Evolutionary conservation across 2,888 invertebrate genomes (phyloP).

Genomic region (Aphidius colemani): DNA sequence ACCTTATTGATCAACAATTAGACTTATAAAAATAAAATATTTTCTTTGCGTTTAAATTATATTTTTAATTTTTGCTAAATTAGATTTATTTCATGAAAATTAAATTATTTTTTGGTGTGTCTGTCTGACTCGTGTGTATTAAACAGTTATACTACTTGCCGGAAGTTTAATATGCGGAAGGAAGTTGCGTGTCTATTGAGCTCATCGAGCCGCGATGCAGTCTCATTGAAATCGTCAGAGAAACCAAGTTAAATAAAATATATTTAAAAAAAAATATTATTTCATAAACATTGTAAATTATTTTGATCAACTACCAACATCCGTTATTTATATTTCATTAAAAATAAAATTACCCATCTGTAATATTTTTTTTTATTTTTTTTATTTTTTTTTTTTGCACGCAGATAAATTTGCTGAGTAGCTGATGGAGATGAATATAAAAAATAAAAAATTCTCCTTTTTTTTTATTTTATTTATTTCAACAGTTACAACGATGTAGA

Average conservation of each 20-base stretch:
- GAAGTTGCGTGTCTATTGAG: conserved; percentile 44
- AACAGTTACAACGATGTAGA: too few relatives aligned
- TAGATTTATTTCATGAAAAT: not conserved
- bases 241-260: not conserved
- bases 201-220: conserved; percentile 35
- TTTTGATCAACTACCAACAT: not conserved
- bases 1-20: too few relatives aligned
- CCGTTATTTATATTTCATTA: not conserved
- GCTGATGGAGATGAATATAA: too few relatives aligned
- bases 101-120: conserved; percentile 3
- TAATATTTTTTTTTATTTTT: not conserved
- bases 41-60: too few relatives aligned
- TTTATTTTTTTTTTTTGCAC: conserved; percentile 3
- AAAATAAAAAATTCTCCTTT: too few relatives aligned
- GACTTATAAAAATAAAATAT: too few relatives aligned
- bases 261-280: conserved; percentile 1
- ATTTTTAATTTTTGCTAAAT: not conserved
- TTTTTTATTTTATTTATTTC: too few relatives aligned
- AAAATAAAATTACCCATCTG: conserved; percentile 5
- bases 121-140: conserved; percentile 7
- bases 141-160: conserved; percentile 33
- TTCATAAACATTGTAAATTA: not conserved
- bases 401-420: not conserved
- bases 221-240: not conserved
- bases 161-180: conserved; percentile 46